Conservation (phyloP, 1,140 invertebrate genomes). For the Hyposmocoma kahamanoa region DNA sequence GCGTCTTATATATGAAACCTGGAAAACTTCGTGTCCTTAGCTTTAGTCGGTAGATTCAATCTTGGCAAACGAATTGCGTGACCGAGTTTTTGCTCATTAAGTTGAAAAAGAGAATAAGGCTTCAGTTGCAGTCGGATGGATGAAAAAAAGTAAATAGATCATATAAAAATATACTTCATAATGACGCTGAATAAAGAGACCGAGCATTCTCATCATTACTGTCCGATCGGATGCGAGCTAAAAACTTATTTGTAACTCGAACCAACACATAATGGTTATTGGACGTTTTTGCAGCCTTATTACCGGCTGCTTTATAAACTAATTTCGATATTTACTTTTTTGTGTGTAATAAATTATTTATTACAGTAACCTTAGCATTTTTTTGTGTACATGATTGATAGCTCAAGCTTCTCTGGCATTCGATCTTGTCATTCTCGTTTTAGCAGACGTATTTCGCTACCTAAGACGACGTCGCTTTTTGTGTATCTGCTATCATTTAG, state of each 20-base stretch:
- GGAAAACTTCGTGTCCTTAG: no score
- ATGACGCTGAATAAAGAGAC: constrained; percentile 21
- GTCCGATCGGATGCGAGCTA: neutral
- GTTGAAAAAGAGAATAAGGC: constrained; percentile 18
- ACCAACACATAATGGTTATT: neutral
- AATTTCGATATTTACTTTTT: constrained; percentile 3
- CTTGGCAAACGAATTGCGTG: constrained; percentile 13
- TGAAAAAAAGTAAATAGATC: constrained; percentile 31
- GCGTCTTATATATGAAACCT: no score
- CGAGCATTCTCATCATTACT: constrained; percentile 2
- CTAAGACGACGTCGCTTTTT: no score
- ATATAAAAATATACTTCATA: constrained; percentile 24
- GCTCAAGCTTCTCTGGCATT: constrained; percentile 5
- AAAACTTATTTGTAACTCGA: neutral
- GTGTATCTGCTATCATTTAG: no score
- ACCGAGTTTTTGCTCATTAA: constrained; percentile 37
- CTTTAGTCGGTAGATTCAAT: no score
- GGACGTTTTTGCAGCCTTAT: neutral
- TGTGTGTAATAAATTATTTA: neutral
- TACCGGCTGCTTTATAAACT: neutral
- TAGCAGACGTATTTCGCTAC: no score
- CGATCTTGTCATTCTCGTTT: neutral
- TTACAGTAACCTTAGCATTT: neutral
- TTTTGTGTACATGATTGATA: constrained; percentile 26
- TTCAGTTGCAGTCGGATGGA: constrained; percentile 16